phyloP scores from a whole-genome alignment of 2,797 vertebrate genomes.

The Ataeniobius toweri region DNA sequence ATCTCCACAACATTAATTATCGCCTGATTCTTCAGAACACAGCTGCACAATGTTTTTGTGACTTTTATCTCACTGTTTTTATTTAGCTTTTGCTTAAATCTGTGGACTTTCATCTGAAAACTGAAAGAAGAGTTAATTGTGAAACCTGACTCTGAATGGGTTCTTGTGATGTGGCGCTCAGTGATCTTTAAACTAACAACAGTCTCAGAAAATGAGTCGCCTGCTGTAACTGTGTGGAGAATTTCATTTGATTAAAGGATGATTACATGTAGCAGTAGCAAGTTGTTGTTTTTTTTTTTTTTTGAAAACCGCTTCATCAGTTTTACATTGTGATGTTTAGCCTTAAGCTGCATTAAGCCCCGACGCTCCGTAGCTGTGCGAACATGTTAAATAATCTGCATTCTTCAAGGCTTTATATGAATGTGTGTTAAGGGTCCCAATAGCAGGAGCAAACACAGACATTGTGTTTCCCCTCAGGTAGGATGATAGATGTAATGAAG shows the following conservation, averaged over 20 bases:
- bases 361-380: constrained; percentile 37
- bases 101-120: neutral
- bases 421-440: constrained; percentile 32
- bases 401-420: constrained; percentile 29
- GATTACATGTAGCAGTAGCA: constrained; percentile 35
- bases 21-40: neutral
- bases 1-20: neutral
- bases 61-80: neutral
- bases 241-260: constrained; percentile 27
- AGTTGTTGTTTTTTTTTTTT: neutral
- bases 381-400: constrained; percentile 51
- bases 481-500: constrained; percentile 18
- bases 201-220: neutral
- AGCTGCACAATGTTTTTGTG: neutral
- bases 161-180: neutral
- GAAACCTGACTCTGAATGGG: neutral
- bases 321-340: constrained; percentile 5
- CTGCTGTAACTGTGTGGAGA: constrained; percentile 12
- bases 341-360: constrained; percentile 28
- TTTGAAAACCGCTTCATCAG: constrained; percentile 4
- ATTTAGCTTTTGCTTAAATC: neutral
- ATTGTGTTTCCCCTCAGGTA: constrained; percentile 34
- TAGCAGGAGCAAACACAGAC: constrained; percentile 28
- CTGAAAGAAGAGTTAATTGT: neutral
- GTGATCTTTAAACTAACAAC: constrained; percentile 3